Base-by-base conservation (phyloP, 2,797 vertebrate genomes). In the Enteromius thamalakanensis region DNA sequence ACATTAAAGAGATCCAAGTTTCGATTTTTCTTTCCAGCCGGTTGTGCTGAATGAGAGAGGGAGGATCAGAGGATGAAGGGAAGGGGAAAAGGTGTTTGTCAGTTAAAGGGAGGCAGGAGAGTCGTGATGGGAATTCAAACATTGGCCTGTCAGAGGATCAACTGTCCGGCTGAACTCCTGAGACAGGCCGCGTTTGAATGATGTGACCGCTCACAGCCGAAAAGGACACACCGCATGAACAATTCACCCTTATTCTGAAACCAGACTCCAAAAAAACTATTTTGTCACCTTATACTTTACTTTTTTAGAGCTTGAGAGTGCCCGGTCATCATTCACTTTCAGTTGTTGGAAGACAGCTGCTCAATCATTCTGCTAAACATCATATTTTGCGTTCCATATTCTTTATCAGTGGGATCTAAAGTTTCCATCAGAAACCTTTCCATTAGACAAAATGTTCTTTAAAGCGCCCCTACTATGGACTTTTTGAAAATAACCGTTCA, bases 71-170 rank as follows among this genome's bases (percentile, higher is more conserved):
- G 76, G 65, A 64, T 51, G 55, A 62, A 76, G 49, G 21, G n/a
- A 60, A 58, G 67, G 42, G 55, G 58, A 32, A 72, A 68, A 79
- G 55, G 47, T 76, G 55, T 67, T 49, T 65, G 74, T 68, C 45
- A 64, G 71, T 53, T 14, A 67, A 76, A 49, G 15, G 55, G 21
- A 77, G 75, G 23, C 47, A 76, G 65, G 60, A 67, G 64, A 67
- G 29, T 62, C 40, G 68, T 81, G 68, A 42, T 23, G 79, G 68
- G 79, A 81, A 72, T 81, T 81, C 40, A 72, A 37, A 62, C 53
- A 17, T 60, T 47, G 68, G 40, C 19, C 79, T 81, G 79, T 81
- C 79, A 81, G 26, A 60, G 53, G 68, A 71, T 81, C 68, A 72
- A 45, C 79, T 81, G 79, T 64, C 68, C 68, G 47, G 68, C 40